A percentile compares a stretch with the other conserved stretches of the same genome.
phyloP scores from a whole-genome alignment of 37 sponge, comb jelly and placozoan species.

The Mnemiopsis leidyi region DNA sequence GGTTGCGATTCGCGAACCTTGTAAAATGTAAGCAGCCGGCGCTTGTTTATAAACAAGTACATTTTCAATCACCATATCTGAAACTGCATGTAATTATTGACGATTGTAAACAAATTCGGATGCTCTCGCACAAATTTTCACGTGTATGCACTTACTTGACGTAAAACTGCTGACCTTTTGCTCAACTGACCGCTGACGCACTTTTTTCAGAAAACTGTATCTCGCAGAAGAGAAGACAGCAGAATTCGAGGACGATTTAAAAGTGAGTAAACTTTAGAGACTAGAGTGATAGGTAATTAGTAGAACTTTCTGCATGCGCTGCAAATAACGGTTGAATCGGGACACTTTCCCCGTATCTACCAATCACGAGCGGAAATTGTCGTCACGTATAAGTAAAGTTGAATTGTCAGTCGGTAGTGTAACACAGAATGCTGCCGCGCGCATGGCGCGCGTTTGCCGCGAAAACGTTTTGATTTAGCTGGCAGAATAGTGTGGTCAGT shows the following conservation, averaged over 20 bases:
- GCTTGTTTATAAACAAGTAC: too few relatives aligned
- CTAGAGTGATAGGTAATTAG: neutral
- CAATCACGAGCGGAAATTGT: conserved; percentile 1
- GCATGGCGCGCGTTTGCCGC: neutral
- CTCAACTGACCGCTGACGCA: neutral
- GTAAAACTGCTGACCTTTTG: neutral
- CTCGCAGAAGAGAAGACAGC: conserved; percentile 20
- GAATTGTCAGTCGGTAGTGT: conserved; percentile 52
- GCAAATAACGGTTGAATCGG: conserved; percentile 5
- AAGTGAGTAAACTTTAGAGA: neutral
- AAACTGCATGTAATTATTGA: neutral
- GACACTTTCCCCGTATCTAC: neutral
- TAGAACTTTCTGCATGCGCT: neutral
- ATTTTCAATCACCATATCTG: neutral
- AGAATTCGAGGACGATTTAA: conserved; percentile 10
- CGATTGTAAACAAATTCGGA: neutral
- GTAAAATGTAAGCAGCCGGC: too few relatives aligned
- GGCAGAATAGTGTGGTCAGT: neutral
- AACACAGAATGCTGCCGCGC: conserved; percentile 45
- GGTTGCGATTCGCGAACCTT: too few relatives aligned
- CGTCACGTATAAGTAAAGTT: neutral
- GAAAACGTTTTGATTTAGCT: neutral
- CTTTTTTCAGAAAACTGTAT: conserved; percentile 36
- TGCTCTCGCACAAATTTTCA: neutral
- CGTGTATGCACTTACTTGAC: neutral